Conservation (phyloP, 2,888 invertebrate genomes). For the Melieria crassipennis region DNA sequence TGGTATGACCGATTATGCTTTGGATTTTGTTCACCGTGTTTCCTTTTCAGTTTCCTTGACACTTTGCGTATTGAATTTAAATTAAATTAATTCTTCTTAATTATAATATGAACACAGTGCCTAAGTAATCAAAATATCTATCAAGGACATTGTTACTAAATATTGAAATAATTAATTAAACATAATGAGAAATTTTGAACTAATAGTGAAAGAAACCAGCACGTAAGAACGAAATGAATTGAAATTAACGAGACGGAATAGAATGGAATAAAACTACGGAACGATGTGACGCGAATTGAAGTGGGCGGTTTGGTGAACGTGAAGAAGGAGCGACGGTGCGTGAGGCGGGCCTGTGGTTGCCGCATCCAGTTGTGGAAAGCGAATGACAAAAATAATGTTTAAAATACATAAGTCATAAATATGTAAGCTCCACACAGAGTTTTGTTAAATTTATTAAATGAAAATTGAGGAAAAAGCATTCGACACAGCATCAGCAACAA, state of each 20-base stretch:
- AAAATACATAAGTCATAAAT: slow-evolving; percentile 43
- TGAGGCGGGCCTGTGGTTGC: slow-evolving; percentile 18
- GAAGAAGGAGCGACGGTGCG: not conserved
- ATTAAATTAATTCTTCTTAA: slow-evolving; percentile 60
- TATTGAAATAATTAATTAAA: slow-evolving; percentile 40
- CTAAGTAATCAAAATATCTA: slow-evolving; percentile 65
- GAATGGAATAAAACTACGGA: slow-evolving; percentile 25
- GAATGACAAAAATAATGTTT: slow-evolving; percentile 34
- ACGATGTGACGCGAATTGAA: slow-evolving; percentile 29
- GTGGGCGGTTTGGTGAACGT: slow-evolving; percentile 25
- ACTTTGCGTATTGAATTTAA: slow-evolving; percentile 1
- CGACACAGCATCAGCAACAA: slow-evolving; percentile 25
- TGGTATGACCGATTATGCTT: not conserved
- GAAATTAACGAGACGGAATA: slow-evolving; percentile 13
- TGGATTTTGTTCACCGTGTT: not conserved
- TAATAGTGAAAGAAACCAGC: slow-evolving; percentile 12
- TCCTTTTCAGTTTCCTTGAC: slow-evolving; percentile 38
- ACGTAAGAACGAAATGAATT: slow-evolving; percentile 30
- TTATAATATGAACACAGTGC: slow-evolving; percentile 66
- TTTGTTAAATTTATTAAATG: slow-evolving; percentile 56
- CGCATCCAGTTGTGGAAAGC: slow-evolving; percentile 32
- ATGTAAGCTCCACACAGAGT: slow-evolving; percentile 54
- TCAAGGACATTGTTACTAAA: slow-evolving; percentile 65
- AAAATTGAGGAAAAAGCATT: slow-evolving; percentile 44
- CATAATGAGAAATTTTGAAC: slow-evolving; percentile 36